Evolutionary conservation across 2,888 invertebrate genomes (phyloP), one percentile per base, ranked within the genome.

Genomic region (Steinernema scapterisci): DNA sequence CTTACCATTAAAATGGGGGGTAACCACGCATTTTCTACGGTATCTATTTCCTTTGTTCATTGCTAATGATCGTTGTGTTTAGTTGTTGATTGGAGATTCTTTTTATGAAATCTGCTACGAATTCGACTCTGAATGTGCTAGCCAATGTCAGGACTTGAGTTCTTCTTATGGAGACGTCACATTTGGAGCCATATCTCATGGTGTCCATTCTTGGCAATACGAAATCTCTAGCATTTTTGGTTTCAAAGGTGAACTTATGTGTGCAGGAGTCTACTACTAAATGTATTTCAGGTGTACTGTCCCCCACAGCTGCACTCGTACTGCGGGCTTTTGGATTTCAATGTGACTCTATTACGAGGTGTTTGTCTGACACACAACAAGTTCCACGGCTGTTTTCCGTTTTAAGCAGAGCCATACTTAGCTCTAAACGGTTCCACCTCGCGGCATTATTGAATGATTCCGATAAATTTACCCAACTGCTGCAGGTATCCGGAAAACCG

Each of bases 261-360:
- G n/a, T n/a, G n/a, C n/a, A n/a, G 5, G 51, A 9, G 19, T 6
- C 19, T 6, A 51, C 9, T 19, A n/a, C 9, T 9, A 51, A 21
- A 6, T 25, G n/a, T n/a, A 21, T 63, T 75, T 70, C 70, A 81
- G 82, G 82, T 7, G 70, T 82, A 6, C 74, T 83, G 1, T 71
- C 78, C 5, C 73, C 72, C 5, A 75, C 78, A 19, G 76, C 75
- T 31, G 76, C 75, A 5, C 51, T 84, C 23, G 73, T 80, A 0
- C 74, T 83, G 3, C 72, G 77, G 3, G 75, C 80, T 0, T 75
- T 84, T 6, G 83, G 83, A 0, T 73, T 77, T 31, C 79, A 79
- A 38, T 72, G 79, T 19, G 73, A 73, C 16, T 84, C 80, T 9
- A 46, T 83, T 16, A 78, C 80, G 0, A 78, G 82, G 52, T 74